These are phyloP conservation scores for Corticium candelabrum DNA, from an alignment of 37 sponge, comb jelly and placozoan species.

Conservation along the genomic window DNA sequence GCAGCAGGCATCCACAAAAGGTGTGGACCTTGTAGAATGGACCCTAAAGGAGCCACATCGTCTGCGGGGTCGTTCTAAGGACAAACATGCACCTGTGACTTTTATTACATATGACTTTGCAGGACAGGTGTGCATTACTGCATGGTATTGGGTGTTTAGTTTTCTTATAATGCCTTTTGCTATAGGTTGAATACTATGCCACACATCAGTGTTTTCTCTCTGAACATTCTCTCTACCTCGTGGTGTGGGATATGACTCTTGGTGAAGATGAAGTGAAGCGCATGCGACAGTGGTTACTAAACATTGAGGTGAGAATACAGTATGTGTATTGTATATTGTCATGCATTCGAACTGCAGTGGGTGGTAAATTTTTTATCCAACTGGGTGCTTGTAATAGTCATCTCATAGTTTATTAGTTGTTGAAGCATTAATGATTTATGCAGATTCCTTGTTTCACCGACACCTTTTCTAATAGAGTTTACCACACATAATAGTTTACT, in stretches of 20 bases:
- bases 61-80: background rate
- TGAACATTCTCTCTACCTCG: background rate
- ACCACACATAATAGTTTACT: too few species aligned
- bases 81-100: background rate
- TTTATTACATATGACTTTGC: background rate
- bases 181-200: background rate
- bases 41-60: background rate
- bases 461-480: too few species aligned
- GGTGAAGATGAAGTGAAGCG: background rate
- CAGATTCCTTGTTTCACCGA: too few species aligned
- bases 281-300: background rate
- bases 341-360: background rate
- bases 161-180: too few species aligned
- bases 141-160: background rate
- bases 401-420: too few species aligned
- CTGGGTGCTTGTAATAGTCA: too few species aligned
- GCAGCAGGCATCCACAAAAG: conserved; percentile 38
- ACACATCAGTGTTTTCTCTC: background rate
- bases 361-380: too few species aligned
- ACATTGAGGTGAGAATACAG: conserved; percentile 2
- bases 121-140: background rate
- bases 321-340: too few species aligned
- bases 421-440: too few species aligned
- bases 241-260: background rate
- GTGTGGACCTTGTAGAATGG: conserved; percentile 78